Percentiles rank a stretch among this genome's conserved stretches.
These are phyloP conservation scores for Meriones psammophilus DNA, from an alignment of 2,797 vertebrate genomes.

Conservation along the genomic window DNA sequence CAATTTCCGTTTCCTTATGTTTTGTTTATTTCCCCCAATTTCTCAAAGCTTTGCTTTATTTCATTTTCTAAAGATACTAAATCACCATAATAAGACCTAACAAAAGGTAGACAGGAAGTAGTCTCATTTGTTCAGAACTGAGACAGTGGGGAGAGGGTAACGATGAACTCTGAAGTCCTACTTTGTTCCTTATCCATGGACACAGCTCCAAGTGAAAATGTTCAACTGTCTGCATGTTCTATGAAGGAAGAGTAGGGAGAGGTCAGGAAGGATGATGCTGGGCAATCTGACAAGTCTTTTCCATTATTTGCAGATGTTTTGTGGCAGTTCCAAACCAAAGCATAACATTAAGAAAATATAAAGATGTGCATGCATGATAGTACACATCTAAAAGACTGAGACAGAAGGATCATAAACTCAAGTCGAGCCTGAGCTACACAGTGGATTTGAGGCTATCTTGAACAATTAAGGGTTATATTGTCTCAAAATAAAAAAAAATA, in stretches of 20 bases:
- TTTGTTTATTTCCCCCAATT: constrained; percentile 8
- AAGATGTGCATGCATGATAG: not conserved
- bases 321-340: not conserved
- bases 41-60: constrained; percentile 6
- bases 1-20: not conserved
- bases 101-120: not conserved
- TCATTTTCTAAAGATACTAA: not conserved
- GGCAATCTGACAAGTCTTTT: not conserved
- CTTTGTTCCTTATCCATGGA: not conserved
- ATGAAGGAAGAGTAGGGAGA: not conserved
- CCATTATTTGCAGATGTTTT: not conserved
- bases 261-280: not conserved
- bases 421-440: not conserved
- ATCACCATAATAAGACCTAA: not conserved
- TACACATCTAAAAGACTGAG: not conserved
- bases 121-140: not conserved
- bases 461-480: not conserved
- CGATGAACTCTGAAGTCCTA: not conserved
- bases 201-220: not conserved
- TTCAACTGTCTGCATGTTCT: not conserved
- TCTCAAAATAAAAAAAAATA: not conserved
- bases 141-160: not conserved
- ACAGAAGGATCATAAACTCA: not conserved
- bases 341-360: not conserved
- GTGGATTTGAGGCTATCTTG: not conserved